These are phyloP conservation scores for Valencia hispanica DNA, from an alignment of 2,797 vertebrate species.

Conservation along the genomic window DNA sequence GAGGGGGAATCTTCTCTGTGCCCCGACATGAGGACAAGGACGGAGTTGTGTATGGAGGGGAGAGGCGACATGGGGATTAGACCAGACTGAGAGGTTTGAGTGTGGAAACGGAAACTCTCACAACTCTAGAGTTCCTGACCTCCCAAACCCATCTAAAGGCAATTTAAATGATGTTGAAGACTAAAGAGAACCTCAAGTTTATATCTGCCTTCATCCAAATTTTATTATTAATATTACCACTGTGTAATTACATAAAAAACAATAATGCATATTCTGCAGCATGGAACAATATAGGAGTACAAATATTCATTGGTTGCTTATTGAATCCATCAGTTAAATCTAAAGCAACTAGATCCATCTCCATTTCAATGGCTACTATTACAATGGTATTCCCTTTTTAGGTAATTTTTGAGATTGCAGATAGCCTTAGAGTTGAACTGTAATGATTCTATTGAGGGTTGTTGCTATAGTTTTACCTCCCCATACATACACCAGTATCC, in stretches of 20 bases:
- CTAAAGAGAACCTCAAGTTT: not conserved
- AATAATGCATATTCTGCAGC: not conserved
- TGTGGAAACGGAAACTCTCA: slow-evolving; percentile 65
- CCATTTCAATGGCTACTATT: not conserved
- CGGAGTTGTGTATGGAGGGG: slow-evolving; percentile 67
- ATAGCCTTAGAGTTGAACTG: not conserved
- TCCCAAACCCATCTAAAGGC: slow-evolving; percentile 32
- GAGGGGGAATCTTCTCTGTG: slow-evolving; percentile 48
- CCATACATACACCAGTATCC: not conserved
- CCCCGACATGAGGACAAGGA: slow-evolving; percentile 68
- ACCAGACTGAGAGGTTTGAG: slow-evolving; percentile 61
- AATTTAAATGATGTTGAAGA: slow-evolving; percentile 12
- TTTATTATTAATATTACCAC: not conserved
- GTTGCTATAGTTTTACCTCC: not conserved
- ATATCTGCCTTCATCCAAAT: not conserved
- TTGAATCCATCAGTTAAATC: not conserved
- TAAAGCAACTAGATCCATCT: not conserved
- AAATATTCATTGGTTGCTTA: not conserved
- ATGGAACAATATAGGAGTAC: not conserved
- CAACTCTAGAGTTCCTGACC: slow-evolving; percentile 30
- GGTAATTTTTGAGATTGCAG: no score
- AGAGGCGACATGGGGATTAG: slow-evolving; percentile 71
- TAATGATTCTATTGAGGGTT: not conserved
- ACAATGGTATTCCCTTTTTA: not conserved
- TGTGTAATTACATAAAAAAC: not conserved